Conservation (phyloP, 2,797 vertebrate species). For the Catharus ustulatus region DNA sequence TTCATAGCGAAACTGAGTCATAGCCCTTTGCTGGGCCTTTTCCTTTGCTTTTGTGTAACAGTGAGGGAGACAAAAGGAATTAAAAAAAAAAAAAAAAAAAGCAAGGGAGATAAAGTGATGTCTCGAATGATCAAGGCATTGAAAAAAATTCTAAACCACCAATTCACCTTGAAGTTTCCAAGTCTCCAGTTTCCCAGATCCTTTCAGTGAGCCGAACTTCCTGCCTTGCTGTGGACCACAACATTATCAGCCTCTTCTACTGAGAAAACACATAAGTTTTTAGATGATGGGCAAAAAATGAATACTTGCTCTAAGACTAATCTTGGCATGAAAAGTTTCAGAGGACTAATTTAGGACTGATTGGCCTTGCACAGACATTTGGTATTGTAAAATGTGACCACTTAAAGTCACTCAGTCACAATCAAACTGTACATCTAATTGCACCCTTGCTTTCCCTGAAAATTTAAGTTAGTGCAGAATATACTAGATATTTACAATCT, state of each 20-base stretch:
- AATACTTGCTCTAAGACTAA: not conserved
- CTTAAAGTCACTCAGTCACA: not conserved
- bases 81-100: not conserved
- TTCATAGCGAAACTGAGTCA: not conserved
- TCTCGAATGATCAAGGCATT: not conserved
- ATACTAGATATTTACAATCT: not conserved
- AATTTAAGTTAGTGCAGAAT: not conserved
- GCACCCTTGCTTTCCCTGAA: not conserved
- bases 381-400: not conserved
- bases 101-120: not conserved
- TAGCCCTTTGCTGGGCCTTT: not conserved
- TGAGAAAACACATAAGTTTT: not conserved
- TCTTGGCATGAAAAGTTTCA: not conserved
- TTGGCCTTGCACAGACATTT: not conserved
- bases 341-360: not conserved
- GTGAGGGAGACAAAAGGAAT: not conserved
- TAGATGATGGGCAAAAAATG: not conserved
- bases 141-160: not conserved
- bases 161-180: not conserved
- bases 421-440: not conserved
- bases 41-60: not conserved
- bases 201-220: not conserved
- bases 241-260: not conserved
- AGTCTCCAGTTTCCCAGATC: not conserved
- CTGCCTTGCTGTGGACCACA: not conserved